Evolutionary conservation across 2,797 vertebrate species (phyloP), one percentile per base, ranked within the genome.

Genomic region (Melopsittacus undulatus): DNA sequence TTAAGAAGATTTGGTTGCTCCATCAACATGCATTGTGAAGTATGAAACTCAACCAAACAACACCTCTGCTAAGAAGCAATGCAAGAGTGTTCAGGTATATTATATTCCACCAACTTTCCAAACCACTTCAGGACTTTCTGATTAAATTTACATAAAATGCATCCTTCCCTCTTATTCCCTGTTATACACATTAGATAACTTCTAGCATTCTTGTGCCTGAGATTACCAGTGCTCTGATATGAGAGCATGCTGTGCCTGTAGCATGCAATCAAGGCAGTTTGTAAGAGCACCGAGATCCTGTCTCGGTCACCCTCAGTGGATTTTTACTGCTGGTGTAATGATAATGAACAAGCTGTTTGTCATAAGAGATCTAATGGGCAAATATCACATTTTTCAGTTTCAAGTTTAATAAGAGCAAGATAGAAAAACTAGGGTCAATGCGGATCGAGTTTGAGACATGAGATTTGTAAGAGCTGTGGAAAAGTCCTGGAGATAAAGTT

Each of bases 111-210:
- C 75, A 92, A 89, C 78, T 87, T 96, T 77, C 29, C 81, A 20
- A 94, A 75, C 40, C 81, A 87, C 92, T 93, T 95, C 94, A 97
- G 64, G 68, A 77, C 70, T 77, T 96, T 90, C 92, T 97, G 93
- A 95, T 95, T 95, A 97, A 95, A 95, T 95, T 94, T 97, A 83
- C 93, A 95, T 95, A 96, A 95, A 90, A 94, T 38, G 64, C 81
- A 94, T 94, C 87, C 83, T 93, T 91, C 72, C 70, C 27, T 92
- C 92, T 89, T 80, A 43, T 34, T 94, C 84, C 40, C 56, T 29
- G 83, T 64, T 75, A 64, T 5, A 93, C 68, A 83, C 92, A 85
- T 64, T 54, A 83, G 89, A 92, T 93, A 93, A 80, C 77, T 92
- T 95, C 78, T 57, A 80, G 89, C 26, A 78, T 91, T 68, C 90